A percentile compares a stretch with the other conserved stretches of the same genome.
These are phyloP conservation scores for Oryctes rhinoceros DNA, from an alignment of 1,140 invertebrate genomes.

Conservation along the genomic window DNA sequence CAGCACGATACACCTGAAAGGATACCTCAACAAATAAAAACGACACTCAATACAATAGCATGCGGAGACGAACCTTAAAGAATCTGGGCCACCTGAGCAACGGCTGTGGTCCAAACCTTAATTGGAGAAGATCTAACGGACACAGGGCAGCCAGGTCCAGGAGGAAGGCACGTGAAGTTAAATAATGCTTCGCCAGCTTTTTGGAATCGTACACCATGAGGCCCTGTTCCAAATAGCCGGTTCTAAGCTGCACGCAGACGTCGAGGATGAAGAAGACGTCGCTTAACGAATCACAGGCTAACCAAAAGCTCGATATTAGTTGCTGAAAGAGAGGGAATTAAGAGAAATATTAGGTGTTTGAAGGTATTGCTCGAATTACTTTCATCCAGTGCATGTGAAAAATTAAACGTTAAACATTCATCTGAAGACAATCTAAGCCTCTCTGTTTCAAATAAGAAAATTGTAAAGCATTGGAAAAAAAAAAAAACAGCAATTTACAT, in stretches of 20 bases:
- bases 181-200: constrained; percentile 89
- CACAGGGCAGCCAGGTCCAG: constrained; percentile 84
- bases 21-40: neutral
- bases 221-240: constrained; percentile 95
- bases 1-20: constrained; percentile 85
- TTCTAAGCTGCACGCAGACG: constrained; percentile 89
- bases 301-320: constrained; percentile 77
- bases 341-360: neutral
- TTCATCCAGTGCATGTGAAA: no score
- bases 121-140: constrained; percentile 87
- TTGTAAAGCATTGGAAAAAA: no score
- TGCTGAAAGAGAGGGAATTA: constrained; percentile 61
- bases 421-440: no score
- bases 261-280: constrained; percentile 89
- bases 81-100: constrained; percentile 85
- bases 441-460: no score
- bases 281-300: constrained; percentile 81
- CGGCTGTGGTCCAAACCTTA: constrained; percentile 80
- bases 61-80: constrained; percentile 69
- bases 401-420: no score
- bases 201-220: constrained; percentile 91
- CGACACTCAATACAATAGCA: no score
- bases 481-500: no score
- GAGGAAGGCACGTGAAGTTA: constrained; percentile 85
- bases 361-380: no score